Evolutionary conservation across 2,113 vertebrate species (phyloP).

Genomic region (Galeopterus variegatus): DNA sequence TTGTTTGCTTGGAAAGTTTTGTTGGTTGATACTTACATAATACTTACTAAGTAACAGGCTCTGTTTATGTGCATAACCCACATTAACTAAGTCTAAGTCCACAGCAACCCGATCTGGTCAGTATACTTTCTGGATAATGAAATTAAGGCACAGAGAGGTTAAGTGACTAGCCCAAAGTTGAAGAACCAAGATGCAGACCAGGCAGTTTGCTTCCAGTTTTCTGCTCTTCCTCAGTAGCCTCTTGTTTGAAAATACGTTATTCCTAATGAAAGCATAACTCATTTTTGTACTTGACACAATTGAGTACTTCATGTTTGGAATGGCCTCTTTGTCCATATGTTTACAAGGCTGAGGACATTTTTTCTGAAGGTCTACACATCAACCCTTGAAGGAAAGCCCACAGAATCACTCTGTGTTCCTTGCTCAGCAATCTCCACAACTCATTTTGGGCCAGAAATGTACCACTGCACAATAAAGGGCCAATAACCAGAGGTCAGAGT

Average conservation of each 20-base stretch:
- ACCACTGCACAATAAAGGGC: not conserved
- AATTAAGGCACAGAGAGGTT: not conserved
- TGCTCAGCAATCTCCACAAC: not conserved
- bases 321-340: not conserved
- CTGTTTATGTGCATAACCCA: no score
- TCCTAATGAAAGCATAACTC: not conserved
- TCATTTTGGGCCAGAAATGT: slow-evolving; percentile 24
- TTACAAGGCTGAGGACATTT: not conserved
- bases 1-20: not conserved
- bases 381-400: not conserved
- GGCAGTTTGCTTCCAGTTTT: not conserved
- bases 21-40: not conserved
- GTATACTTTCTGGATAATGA: not conserved
- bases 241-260: not conserved
- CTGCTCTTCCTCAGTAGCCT: not conserved
- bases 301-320: not conserved
- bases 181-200: not conserved
- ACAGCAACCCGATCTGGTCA: not conserved
- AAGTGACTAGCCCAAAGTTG: not conserved
- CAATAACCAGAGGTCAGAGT: not conserved
- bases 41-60: not conserved
- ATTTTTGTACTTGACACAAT: not conserved
- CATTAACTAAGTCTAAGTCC: not conserved
- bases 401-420: not conserved
- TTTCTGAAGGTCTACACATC: not conserved